Conservation (phyloP, 2,113 vertebrate genomes). For the Rhinopomastus cyanomelas region DNA sequence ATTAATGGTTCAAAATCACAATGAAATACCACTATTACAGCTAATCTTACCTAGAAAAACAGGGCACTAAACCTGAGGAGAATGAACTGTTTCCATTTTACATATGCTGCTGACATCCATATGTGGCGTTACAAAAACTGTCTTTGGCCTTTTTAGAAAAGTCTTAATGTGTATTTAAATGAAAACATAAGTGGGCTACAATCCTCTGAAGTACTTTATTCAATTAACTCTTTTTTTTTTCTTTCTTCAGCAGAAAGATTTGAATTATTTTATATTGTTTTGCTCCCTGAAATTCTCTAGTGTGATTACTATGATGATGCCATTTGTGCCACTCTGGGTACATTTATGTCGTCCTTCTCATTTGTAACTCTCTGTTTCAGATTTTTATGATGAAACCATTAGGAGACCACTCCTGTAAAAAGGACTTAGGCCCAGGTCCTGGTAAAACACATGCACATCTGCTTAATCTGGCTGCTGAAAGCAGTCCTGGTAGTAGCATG, state of each 20-base stretch:
- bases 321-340: slow-evolving; percentile 46
- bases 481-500: neutral
- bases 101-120: slow-evolving; percentile 38
- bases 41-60: slow-evolving; percentile 61
- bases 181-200: slow-evolving; percentile 73
- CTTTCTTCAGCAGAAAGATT: slow-evolving; percentile 54
- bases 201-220: slow-evolving; percentile 69
- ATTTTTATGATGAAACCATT: slow-evolving; percentile 49
- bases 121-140: slow-evolving; percentile 55
- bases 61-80: slow-evolving; percentile 45
- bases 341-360: slow-evolving; percentile 43
- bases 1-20: slow-evolving; percentile 50
- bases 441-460: neutral
- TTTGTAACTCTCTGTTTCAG: slow-evolving; percentile 35
- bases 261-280: slow-evolving; percentile 71
- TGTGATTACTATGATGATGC: slow-evolving; percentile 50
- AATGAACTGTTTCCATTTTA: slow-evolving; percentile 56
- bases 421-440: neutral
- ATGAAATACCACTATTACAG: slow-evolving; percentile 49
- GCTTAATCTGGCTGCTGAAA: neutral
- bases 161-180: slow-evolving; percentile 69
- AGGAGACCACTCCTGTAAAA: slow-evolving; percentile 21
- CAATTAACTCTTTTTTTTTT: slow-evolving; percentile 73
- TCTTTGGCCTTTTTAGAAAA: slow-evolving; percentile 67
- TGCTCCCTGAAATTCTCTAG: slow-evolving; percentile 43